A percentile compares a stretch with the other conserved stretches of the same genome.
These are phyloP conservation scores for Lepidochrysops patricia DNA, from an alignment of 2,888 invertebrate genomes.

Conservation along the genomic window DNA sequence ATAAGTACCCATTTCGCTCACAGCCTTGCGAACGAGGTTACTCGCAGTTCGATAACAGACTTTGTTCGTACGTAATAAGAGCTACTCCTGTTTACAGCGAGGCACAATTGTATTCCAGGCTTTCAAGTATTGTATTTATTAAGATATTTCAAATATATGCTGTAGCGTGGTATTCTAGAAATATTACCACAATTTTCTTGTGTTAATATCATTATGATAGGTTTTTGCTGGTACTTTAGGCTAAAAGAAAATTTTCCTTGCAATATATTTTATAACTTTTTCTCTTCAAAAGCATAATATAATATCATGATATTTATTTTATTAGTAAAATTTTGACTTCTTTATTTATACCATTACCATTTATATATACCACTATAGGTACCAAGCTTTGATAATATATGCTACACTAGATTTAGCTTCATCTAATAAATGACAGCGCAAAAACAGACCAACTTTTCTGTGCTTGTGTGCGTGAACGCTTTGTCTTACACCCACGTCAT, in stretches of 20 bases:
- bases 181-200: not conserved
- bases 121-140: slow-evolving; percentile 3
- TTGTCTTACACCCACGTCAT: too few relatives aligned
- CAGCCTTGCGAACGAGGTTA: not conserved
- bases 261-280: too few relatives aligned
- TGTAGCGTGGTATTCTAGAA: not conserved
- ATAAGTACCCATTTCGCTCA: not conserved
- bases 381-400: too few relatives aligned
- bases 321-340: too few relatives aligned
- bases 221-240: not conserved
- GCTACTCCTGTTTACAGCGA: not conserved
- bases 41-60: not conserved
- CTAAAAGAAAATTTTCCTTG: not conserved
- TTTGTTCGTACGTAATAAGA: not conserved
- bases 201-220: not conserved
- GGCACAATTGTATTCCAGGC: not conserved
- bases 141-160: slow-evolving; percentile 1
- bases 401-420: too few relatives aligned
- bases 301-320: too few relatives aligned
- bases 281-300: too few relatives aligned
- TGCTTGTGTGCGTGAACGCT: too few relatives aligned
- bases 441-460: too few relatives aligned
- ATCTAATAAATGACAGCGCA: too few relatives aligned
- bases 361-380: too few relatives aligned
- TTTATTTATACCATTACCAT: too few relatives aligned